Evolutionary conservation across 2,888 invertebrate species (phyloP), one percentile per base, ranked within the genome.

Genomic region (Vesta saturnalis): DNA sequence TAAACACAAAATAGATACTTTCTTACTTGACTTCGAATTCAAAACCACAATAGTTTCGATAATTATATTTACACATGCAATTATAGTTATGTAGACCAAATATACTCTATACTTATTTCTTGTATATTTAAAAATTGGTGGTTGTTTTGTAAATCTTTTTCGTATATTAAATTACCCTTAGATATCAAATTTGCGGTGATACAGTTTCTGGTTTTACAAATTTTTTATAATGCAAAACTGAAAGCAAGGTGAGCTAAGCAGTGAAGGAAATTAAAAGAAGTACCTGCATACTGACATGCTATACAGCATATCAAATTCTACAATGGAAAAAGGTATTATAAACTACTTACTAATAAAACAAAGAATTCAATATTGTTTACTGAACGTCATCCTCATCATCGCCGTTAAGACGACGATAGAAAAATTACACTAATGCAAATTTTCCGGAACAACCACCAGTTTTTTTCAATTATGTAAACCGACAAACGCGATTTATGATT

Each of bases 1-100:
- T 80, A 77, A 80, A 80, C 77, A 83, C 81, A 83, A 83, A 83
- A 83, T 82, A 81, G 81, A 81, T 82, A 83, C 83, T 82, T 78
- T 74, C 78, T 83, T 83, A 82, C 79, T 75, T 77, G 79, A 77
- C 73, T 77, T 76, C 77, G 73, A 81, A 80, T 79, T 77, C 77
- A 78, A 81, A 82, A 81, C 80, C 79, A 74, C 64, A 60, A 69
- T 71, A 78, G 80, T 82, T 81, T 82, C 80, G 81, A 81, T 80
- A 73, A 69, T 52, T 15, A n/a, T 58, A 58, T 19, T 39, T 35
- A n/a, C 35, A 18, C 8, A 12, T 15, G 12, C 5, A 19, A 12
- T 39, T n/a, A 1, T 39, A 58, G 19, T 58, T 18, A 58, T 16
- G 14, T 22, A 60, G 18, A 46, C 15, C 18, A n/a, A 54, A 21